Evolutionary conservation across 2,113 vertebrate species (phyloP).

Genomic region (Epinephelus lanceolatus): DNA sequence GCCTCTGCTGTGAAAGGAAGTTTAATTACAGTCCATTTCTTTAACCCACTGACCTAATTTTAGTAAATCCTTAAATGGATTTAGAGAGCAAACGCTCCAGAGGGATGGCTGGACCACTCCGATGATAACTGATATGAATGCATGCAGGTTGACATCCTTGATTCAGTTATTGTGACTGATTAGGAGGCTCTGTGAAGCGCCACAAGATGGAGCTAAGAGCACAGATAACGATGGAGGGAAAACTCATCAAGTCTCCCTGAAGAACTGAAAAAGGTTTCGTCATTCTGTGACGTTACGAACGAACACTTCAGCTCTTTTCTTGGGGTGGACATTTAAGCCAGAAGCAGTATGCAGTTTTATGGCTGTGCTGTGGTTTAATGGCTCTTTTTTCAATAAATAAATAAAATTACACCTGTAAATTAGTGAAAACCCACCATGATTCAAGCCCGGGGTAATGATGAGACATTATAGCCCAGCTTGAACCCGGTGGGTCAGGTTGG

Average conservation of each 20-base stretch:
- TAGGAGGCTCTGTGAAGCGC: neutral
- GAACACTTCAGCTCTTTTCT: neutral
- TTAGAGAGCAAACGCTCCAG: conserved; percentile 35
- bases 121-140: conserved; percentile 39
- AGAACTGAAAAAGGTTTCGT: neutral
- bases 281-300: neutral
- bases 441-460: too few species aligned
- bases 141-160: conserved; percentile 36
- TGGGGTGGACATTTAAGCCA: neutral
- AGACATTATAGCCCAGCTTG: too few species aligned
- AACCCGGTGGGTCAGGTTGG: too few species aligned
- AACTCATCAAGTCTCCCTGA: neutral
- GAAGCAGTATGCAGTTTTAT: too few species aligned
- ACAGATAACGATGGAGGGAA: neutral
- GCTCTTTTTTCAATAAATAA: too few species aligned
- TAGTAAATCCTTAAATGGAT: conserved; percentile 10
- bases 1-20: neutral
- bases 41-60: conserved; percentile 47
- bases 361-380: neutral
- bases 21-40: conserved; percentile 21
- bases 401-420: too few species aligned
- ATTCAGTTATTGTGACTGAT: conserved; percentile 64
- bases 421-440: too few species aligned
- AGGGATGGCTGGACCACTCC: conserved; percentile 13
- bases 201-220: conserved; percentile 73